Conservation (phyloP, 2,888 invertebrate genomes). For the Sarcophaga caerulescens region DNA sequence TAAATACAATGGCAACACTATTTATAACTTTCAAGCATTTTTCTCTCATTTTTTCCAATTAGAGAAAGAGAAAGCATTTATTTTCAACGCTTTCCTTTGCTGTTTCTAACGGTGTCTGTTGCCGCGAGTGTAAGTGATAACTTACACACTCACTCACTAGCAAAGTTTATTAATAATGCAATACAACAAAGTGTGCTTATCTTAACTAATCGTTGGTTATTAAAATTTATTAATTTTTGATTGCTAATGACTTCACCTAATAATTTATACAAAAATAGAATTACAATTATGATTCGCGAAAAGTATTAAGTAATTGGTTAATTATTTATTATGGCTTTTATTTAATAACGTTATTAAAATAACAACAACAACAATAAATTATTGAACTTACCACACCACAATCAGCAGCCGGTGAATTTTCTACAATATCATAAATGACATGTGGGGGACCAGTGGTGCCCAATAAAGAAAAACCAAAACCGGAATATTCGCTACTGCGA, state of each 20-base stretch:
- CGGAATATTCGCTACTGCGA: constrained; percentile 92
- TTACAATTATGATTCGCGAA: background rate
- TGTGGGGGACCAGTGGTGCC: constrained; percentile 95
- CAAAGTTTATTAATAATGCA: too few relatives aligned
- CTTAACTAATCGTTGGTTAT: background rate
- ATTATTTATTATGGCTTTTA: background rate
- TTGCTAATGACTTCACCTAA: background rate
- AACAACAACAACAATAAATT: background rate
- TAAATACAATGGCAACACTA: too few relatives aligned
- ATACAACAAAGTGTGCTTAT: too few relatives aligned
- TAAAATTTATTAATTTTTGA: background rate
- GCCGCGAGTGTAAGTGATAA: too few relatives aligned
- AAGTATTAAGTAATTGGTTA: background rate
- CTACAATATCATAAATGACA: constrained; percentile 95
- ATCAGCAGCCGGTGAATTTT: constrained; percentile 95
- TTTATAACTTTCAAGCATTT: too few relatives aligned
- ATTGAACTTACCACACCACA: constrained; percentile 83
- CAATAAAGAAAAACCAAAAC: constrained; percentile 94
- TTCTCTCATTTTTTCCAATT: too few relatives aligned
- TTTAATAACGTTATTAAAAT: background rate
- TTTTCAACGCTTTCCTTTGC: too few relatives aligned
- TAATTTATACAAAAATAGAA: background rate
- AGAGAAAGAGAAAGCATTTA: too few relatives aligned
- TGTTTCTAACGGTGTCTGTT: too few relatives aligned
- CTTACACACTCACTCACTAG: too few relatives aligned